phyloP scores from a whole-genome alignment of 2,113 vertebrate species.

The Clarias macrocephalus region DNA sequence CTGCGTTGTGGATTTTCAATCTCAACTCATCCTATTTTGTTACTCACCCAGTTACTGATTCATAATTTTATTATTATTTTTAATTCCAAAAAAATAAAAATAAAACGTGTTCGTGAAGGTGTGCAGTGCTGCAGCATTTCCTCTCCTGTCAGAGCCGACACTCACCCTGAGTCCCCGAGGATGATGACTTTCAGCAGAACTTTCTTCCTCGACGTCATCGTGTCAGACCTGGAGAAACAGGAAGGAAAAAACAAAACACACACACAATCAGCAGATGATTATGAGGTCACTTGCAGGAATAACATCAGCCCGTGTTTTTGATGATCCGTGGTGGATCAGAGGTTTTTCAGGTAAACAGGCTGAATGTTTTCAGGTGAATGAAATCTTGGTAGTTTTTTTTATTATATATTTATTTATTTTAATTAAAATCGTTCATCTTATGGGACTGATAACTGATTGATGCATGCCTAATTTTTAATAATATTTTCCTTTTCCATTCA shows the following conservation, averaged over 20 bases:
- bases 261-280: background rate
- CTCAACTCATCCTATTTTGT: background rate
- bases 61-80: no score
- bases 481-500: background rate
- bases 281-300: conserved; percentile 6
- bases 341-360: no score
- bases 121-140: background rate
- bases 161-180: conserved; percentile 97
- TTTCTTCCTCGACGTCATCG: conserved; percentile 99
- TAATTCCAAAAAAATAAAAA: no score
- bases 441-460: background rate
- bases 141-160: conserved; percentile 42
- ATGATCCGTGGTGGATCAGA: background rate
- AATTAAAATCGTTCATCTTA: background rate
- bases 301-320: background rate
- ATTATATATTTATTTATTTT: no score
- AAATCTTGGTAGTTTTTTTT: no score
- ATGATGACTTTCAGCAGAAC: conserved; percentile 97
- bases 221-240: conserved; percentile 72
- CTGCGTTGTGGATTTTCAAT: background rate
- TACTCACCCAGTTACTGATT: background rate
- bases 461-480: background rate
- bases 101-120: background rate
- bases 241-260: conserved; percentile 28
- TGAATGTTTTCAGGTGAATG: background rate